Percentiles rank a stretch among this genome's conserved stretches.
phyloP scores from a whole-genome alignment of 37 sponge, comb jelly and placozoan species.

The Dysidea cf. avara region DNA sequence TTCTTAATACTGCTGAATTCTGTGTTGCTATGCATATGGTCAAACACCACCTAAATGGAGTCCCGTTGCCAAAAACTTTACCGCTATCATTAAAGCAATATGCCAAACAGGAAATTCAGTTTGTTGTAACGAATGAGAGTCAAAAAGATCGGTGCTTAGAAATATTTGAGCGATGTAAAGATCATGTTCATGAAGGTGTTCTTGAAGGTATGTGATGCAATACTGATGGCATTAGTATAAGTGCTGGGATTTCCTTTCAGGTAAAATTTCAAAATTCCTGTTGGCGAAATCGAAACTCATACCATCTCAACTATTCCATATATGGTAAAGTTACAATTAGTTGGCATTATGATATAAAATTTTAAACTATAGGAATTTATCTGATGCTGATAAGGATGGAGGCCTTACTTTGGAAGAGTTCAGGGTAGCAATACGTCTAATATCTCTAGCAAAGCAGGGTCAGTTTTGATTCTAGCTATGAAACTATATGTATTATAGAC shows the following conservation, averaged over 20 bases:
- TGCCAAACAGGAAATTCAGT: too few species aligned
- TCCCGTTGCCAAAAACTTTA: slow-evolving; percentile 18
- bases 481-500: too few species aligned
- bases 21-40: slow-evolving; percentile 51
- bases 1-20: slow-evolving; percentile 46
- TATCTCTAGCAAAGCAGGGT: slow-evolving; percentile 57
- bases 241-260: slow-evolving; percentile 12
- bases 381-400: slow-evolving; percentile 70
- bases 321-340: slow-evolving; percentile 61
- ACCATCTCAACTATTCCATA: slow-evolving; percentile 41
- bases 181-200: slow-evolving; percentile 15
- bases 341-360: too few species aligned
- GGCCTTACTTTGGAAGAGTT: slow-evolving; percentile 63
- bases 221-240: not conserved
- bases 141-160: slow-evolving; percentile 34
- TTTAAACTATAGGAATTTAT: slow-evolving; percentile 39
- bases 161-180: slow-evolving; percentile 32
- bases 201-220: slow-evolving; percentile 28
- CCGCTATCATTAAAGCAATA: too few species aligned
- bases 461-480: too few species aligned
- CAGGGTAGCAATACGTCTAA: slow-evolving; percentile 67
- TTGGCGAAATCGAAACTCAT: slow-evolving; percentile 47
- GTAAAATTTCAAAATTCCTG: slow-evolving; percentile 43
- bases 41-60: slow-evolving; percentile 12
- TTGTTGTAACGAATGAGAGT: slow-evolving; percentile 1